Base-by-base conservation (phyloP, 2,888 invertebrate species). In the Athetis lepigone region DNA sequence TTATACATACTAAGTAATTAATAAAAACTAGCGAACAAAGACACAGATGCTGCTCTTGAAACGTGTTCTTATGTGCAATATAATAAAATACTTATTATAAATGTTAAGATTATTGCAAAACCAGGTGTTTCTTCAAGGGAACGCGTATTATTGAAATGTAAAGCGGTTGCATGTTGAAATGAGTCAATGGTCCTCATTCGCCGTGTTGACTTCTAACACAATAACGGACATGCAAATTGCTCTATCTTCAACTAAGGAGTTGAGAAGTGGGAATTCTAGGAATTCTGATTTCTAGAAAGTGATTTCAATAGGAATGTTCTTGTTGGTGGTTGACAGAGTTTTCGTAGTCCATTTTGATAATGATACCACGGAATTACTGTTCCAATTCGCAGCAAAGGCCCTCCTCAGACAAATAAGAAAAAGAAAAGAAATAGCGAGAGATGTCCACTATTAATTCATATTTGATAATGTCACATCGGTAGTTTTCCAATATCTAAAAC, bases 161-260 rank as follows among this genome's bases (percentile, higher is more conserved):
- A 37, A 63, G 42, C 54, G 62, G 57, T 58, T 62, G 45, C 45
- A 46, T 33, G 36, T 56, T 29, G 18, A 6, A 49, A 21, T 70
- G 75, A 75, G 51, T 75, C 78, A 77, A 64, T 25, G 2, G 19
- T 39, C 11, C 40, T 54, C 36, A 68, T 65, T 52, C 36, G 25
- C 21, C 33, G 21, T 50, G 18, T 74, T 57, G 68, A 56, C 72
- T 57, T 69, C 36, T 77, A 73, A 50, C 50, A 57, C 56, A 75
- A 77, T 77, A 60, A 25, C 57, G 70, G 70, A 77, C 57, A 70
- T 77, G 51, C 43, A 60, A 56, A 74, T 74, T 18, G n/a, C 33
- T 72, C 33, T 47, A 60, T 54, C 49, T 66, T 45, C 25, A 40
- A 42, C 21, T n/a, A 18, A 69, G n/a, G 45, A 8, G 25, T 59